Conservation (phyloP, 2,888 invertebrate genomes). For the Eudasyphora cyanicolor region DNA sequence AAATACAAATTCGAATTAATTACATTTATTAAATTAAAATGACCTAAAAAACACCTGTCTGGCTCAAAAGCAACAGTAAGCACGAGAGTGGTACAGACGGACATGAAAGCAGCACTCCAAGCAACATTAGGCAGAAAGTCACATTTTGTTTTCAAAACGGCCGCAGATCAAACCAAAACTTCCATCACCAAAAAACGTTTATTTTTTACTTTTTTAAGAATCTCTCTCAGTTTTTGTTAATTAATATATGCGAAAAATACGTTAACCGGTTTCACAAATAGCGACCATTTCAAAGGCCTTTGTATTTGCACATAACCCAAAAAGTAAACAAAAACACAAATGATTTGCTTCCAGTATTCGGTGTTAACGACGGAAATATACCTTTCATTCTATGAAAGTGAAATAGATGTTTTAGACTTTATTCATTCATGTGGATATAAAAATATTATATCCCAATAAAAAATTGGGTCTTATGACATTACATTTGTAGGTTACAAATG, state of each 20-base stretch:
- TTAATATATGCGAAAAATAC: neutral
- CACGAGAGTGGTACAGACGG: too few relatives aligned
- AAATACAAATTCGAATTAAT: neutral
- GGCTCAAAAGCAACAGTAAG: too few relatives aligned
- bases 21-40: neutral
- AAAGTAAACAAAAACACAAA: neutral
- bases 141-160: neutral
- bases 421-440: too few relatives aligned
- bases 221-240: conserved; percentile 5
- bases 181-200: neutral
- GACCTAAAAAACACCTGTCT: conserved; percentile 13
- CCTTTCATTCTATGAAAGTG: too few relatives aligned
- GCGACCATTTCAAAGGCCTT: neutral
- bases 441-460: too few relatives aligned
- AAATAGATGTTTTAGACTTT: too few relatives aligned
- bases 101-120: too few relatives aligned
- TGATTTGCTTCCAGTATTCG: too few relatives aligned
- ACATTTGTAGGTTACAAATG: too few relatives aligned
- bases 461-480: too few relatives aligned
- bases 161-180: neutral
- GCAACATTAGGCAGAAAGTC: neutral
- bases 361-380: too few relatives aligned
- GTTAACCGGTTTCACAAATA: neutral
- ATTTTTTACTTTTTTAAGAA: neutral
- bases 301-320: neutral